Evolutionary conservation across 2,113 vertebrate species (phyloP).

Genomic region (Aspidoscelis tigris): DNA sequence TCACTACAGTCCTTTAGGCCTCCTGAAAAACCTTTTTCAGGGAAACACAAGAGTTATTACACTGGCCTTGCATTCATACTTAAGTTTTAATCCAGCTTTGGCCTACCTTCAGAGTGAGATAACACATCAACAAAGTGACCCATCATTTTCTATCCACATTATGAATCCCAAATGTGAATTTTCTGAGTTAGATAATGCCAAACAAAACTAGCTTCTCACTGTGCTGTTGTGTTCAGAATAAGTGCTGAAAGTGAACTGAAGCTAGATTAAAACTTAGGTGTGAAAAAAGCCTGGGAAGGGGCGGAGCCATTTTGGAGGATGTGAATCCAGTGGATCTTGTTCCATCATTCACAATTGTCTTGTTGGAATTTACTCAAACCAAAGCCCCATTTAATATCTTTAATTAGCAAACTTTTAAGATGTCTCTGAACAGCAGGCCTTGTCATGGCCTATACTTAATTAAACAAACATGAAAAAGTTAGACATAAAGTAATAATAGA

Average conservation of each 20-base stretch:
- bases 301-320: not conserved
- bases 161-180: too few species aligned
- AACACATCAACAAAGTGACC: too few species aligned
- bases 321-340: not conserved
- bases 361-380: not conserved
- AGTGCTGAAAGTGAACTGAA: too few species aligned
- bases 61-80: too few species aligned
- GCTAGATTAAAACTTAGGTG: too few species aligned
- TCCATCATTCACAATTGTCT: not conserved
- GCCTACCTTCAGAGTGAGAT: too few species aligned
- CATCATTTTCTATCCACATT: too few species aligned
- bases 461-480: conserved; percentile 3
- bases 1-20: not conserved
- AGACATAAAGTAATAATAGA: not conserved
- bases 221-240: too few species aligned
- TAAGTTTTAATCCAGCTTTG: too few species aligned
- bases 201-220: too few species aligned
- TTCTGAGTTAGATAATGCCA: too few species aligned
- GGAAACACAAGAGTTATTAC: not conserved
- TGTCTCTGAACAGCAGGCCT: conserved; percentile 16
- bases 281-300: too few species aligned
- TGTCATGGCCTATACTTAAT: not conserved
- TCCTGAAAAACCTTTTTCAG: not conserved
- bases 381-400: not conserved
- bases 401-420: not conserved